These are phyloP conservation scores for Conchocele bisecta DNA, from an alignment of 2,888 invertebrate species.

Conservation along the genomic window DNA sequence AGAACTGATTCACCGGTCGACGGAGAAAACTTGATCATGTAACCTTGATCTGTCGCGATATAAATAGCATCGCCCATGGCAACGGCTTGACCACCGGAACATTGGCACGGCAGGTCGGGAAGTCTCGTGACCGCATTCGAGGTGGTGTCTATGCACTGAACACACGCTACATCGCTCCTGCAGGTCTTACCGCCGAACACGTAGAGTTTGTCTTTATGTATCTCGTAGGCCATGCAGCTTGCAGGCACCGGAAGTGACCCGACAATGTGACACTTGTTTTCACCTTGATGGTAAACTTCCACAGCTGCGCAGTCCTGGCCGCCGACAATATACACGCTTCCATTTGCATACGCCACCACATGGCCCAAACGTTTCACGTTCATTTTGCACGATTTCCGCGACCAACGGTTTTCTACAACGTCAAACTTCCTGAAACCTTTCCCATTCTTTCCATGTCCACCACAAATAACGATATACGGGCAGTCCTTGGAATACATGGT, in stretches of 20 bases:
- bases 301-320: constrained; percentile 10
- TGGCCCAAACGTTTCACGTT: constrained; percentile 12
- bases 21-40: constrained; percentile 36
- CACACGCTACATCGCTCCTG: constrained; percentile 10
- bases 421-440: constrained; percentile 18
- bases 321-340: constrained; percentile 26
- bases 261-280: constrained; percentile 4
- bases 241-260: constrained; percentile 19
- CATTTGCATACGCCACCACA: constrained; percentile 11
- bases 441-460: constrained; percentile 23
- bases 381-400: constrained; percentile 1
- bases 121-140: constrained; percentile 11
- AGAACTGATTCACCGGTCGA: constrained; percentile 24
- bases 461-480: constrained; percentile 39
- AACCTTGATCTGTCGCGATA: constrained; percentile 37
- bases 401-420: constrained; percentile 39
- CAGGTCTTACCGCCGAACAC: constrained; percentile 33
- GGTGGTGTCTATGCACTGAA: constrained; percentile 29
- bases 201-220: constrained; percentile 14
- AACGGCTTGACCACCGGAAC: constrained; percentile 40
- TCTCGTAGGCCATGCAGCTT: constrained; percentile 1
- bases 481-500: not conserved
- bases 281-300: constrained; percentile 20
- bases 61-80: constrained; percentile 26
- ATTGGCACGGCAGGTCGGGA: constrained; percentile 23